phyloP scores from a whole-genome alignment of 2,113 vertebrate genomes.

The Chroicocephalus ridibundus region DNA sequence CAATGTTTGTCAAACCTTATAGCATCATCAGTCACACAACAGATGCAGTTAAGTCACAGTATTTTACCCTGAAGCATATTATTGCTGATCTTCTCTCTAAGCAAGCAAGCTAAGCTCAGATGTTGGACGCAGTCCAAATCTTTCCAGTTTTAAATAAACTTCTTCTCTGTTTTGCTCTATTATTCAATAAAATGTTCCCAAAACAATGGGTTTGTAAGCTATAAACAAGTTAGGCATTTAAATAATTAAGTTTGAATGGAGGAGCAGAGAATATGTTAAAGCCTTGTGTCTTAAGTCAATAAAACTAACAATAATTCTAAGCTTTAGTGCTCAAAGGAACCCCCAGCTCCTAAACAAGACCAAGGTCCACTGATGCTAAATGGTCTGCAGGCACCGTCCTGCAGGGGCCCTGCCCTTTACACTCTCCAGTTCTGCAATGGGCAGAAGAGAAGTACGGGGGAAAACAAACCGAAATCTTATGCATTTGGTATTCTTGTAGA shows the following conservation, averaged over 20 bases:
- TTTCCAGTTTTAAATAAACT: conserved; percentile 53
- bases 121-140: conserved; percentile 37
- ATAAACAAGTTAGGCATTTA: conserved; percentile 31
- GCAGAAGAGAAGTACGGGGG: neutral
- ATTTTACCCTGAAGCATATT: conserved; percentile 14
- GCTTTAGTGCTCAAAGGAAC: neutral
- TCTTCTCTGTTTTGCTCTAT: conserved; percentile 8
- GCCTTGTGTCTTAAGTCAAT: neutral
- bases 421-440: neutral
- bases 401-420: neutral
- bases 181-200: conserved; percentile 55
- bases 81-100: neutral
- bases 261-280: neutral
- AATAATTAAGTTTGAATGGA: conserved; percentile 41
- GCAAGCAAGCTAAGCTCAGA: conserved; percentile 6
- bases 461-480: neutral
- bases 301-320: neutral
- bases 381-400: neutral
- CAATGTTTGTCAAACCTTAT: conserved; percentile 11
- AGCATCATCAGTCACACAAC: conserved; percentile 10
- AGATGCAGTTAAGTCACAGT: conserved; percentile 23
- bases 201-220: conserved; percentile 29
- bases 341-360: neutral
- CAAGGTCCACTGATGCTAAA: neutral
- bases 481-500: neutral